Base-by-base conservation (phyloP, 2,113 vertebrate genomes). In the Cinclus mexicanus region DNA sequence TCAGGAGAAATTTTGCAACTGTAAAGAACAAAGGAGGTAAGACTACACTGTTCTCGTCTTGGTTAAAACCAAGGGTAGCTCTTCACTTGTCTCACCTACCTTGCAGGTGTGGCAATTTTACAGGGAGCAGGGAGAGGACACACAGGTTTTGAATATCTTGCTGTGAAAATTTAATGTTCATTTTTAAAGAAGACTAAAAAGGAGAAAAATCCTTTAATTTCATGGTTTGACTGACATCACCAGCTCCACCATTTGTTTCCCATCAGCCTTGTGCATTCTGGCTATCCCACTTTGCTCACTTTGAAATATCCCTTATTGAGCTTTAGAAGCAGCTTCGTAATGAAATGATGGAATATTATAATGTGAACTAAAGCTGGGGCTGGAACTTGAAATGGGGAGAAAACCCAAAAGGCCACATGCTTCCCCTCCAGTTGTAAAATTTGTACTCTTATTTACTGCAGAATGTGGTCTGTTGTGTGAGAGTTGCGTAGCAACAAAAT, bases 401-500 rank as follows among this genome's bases (percentile, higher is more conserved):
- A 96, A 95, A 79, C 87, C 85, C 92, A 80, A 86, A 95, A 95
- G 85, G 85, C 92, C 86, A 77, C 64, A 83, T 86, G 88, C 78
- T 92, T 97, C 86, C 94, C 90, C 90, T 93, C 96, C 83, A 89
- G 91, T 95, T 97, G 96, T 97, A 97, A 97, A 97, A 98, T 96
- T 8, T 60, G 85, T 97, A 61, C 83, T 93, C 83, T 96, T 98
- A 97, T 97, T 98, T 97, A 96, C 92, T 92, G 89, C 90, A 71
- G 53, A 72, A 80, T 80, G 69, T 33, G 83, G 59, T 89, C 59
- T 96, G 96, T 95, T 97, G 93, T 93, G 86, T 96, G 75, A 91
- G 70, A 59, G 97, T 98, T 97, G 96, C 97, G 2, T 94, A 97
- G 98, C 96, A 98, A 98, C 97, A 96, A 96, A 97, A 92, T 94